Conservation (phyloP, 2,888 invertebrate genomes). For the Microctonus hyperodae region DNA sequence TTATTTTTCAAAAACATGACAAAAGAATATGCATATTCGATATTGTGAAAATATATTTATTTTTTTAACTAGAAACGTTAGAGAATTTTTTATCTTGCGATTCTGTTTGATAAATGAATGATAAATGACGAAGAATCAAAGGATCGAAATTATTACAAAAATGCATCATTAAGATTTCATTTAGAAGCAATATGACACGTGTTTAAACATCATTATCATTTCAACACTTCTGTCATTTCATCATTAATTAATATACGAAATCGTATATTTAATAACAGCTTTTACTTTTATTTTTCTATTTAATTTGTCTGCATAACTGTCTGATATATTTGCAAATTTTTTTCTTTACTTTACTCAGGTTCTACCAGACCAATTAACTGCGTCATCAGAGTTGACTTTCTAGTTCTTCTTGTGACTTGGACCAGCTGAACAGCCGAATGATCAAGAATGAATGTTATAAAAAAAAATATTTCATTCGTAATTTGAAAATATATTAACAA, state of each 20-base stretch:
- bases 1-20: too few species aligned
- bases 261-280: background rate
- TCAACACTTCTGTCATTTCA: background rate
- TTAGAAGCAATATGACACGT: too few species aligned
- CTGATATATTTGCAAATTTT: background rate
- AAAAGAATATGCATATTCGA: too few species aligned
- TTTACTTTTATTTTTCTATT: background rate
- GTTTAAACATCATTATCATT: background rate
- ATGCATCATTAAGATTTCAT: too few species aligned
- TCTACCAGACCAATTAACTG: background rate
- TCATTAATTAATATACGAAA: background rate
- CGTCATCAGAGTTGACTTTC: slow-evolving; percentile 18
- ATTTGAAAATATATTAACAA: background rate
- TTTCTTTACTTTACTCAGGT: background rate
- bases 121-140: too few species aligned
- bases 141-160: too few species aligned
- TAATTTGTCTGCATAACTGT: background rate
- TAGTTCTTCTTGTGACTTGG: slow-evolving; percentile 11
- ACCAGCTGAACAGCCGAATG: background rate
- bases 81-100: too few species aligned
- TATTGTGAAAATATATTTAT: too few species aligned
- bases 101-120: too few species aligned
- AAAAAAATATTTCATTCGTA: background rate
- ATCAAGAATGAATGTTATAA: background rate
- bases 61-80: too few species aligned